phyloP scores from a whole-genome alignment of 2,797 vertebrate species.

The Tamandua tetradactyla region DNA sequence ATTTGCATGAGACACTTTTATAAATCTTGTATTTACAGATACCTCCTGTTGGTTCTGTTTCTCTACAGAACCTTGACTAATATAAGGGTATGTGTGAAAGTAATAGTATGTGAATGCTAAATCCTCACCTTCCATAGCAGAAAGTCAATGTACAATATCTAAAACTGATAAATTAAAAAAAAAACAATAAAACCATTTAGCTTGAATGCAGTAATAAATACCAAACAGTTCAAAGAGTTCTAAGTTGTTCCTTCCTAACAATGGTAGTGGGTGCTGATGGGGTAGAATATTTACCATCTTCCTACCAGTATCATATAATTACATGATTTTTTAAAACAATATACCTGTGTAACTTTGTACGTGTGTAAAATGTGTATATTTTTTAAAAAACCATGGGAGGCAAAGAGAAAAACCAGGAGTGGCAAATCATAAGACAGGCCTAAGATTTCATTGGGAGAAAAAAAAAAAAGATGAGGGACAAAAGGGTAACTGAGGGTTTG shows the following conservation, averaged over 20 bases:
- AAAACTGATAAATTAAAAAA: too few species aligned
- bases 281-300: not conserved
- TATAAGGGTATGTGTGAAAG: too few species aligned
- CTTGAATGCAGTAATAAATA: not conserved
- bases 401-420: slow-evolving; percentile 1
- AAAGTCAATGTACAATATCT: too few species aligned
- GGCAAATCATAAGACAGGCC: too few species aligned
- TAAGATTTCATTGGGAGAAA: not conserved
- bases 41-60: too few species aligned
- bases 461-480: not conserved
- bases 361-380: not conserved
- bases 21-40: too few species aligned
- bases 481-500: not conserved
- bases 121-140: not conserved
- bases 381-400: too few species aligned
- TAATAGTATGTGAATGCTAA: not conserved
- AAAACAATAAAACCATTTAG: not conserved
- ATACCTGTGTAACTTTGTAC: not conserved
- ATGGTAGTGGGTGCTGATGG: not conserved
- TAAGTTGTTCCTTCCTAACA: not conserved
- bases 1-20: too few species aligned
- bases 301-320: not conserved
- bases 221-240: not conserved
- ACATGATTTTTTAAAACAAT: not conserved
- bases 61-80: too few species aligned